phyloP scores from a whole-genome alignment of 92 coral and sea anemone genomes.

The Plumapathes pennacea region DNA sequence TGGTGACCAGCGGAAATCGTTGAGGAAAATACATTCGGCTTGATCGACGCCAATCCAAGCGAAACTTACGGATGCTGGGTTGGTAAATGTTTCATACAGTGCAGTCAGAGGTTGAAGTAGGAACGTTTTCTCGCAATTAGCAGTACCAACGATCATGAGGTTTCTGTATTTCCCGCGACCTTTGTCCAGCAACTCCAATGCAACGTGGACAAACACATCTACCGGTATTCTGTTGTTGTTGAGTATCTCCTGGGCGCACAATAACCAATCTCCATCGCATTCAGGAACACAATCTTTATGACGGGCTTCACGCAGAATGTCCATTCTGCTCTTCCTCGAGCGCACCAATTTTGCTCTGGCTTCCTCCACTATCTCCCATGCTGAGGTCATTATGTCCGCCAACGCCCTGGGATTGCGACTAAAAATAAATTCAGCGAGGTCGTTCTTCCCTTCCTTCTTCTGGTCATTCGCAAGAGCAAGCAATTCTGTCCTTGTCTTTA shows the following conservation, averaged over 20 bases:
- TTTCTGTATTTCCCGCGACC: slow-evolving; percentile 49
- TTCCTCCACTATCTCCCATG: slow-evolving; percentile 49
- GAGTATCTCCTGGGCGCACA: slow-evolving; percentile 46
- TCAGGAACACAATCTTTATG: slow-evolving; percentile 19
- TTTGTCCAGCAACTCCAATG: slow-evolving; percentile 5
- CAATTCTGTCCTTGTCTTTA: slow-evolving; percentile 33
- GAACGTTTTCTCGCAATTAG: slow-evolving; percentile 48
- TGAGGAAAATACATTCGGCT: too few relatives aligned
- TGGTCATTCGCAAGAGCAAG: slow-evolving; percentile 48
- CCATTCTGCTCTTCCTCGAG: slow-evolving; percentile 19
- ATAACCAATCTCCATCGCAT: slow-evolving; percentile 36
- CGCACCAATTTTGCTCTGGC: slow-evolving; percentile 27
- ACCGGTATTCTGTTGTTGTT: slow-evolving; percentile 17
- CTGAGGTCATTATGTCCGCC: slow-evolving; percentile 34
- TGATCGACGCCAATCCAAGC: too few relatives aligned
- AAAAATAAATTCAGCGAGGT: slow-evolving; percentile 51
- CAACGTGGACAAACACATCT: neutral
- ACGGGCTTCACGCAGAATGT: slow-evolving; percentile 21
- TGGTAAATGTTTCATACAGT: slow-evolving; percentile 27
- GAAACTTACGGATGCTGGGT: too few relatives aligned
- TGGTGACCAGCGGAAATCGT: too few relatives aligned
- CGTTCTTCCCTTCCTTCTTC: slow-evolving; percentile 49
- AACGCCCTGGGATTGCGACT: slow-evolving; percentile 42
- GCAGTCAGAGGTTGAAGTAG: slow-evolving; percentile 29
- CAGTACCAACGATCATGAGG: slow-evolving; percentile 48